Conservation (phyloP, 2,113 vertebrate genomes). For the Brevimyrus niger region DNA sequence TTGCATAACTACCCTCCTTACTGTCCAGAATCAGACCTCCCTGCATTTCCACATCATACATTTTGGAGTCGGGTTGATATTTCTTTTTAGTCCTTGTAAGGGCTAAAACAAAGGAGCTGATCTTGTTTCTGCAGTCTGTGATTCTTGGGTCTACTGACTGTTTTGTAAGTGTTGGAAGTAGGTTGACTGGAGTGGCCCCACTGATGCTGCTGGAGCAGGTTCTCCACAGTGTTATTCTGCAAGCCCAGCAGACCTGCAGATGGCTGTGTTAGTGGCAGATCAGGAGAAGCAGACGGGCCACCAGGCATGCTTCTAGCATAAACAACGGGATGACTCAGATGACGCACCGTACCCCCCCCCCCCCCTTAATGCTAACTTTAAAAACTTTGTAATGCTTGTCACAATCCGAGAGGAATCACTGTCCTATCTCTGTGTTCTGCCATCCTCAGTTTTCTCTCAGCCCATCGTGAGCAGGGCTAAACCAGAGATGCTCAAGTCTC, state of each 20-base stretch:
- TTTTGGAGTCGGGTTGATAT: too few relatives aligned
- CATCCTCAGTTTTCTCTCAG: conserved; percentile 78
- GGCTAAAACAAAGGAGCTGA: too few relatives aligned
- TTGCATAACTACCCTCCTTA: too few relatives aligned
- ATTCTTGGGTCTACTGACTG: too few relatives aligned
- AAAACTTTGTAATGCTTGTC: not conserved
- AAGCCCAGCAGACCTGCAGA: not conserved
- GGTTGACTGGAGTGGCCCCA: too few relatives aligned
- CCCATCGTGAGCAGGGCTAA: conserved; percentile 86
- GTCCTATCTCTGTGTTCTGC: conserved; percentile 16
- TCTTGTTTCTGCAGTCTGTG: too few relatives aligned
- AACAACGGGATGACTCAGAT: not conserved
- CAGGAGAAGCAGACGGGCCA: not conserved
- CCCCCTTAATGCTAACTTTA: not conserved
- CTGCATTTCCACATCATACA: too few relatives aligned
- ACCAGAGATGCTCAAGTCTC: conserved; percentile 82
- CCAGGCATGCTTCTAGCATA: not conserved
- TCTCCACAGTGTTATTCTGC: too few relatives aligned
- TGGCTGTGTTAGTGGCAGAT: not conserved
- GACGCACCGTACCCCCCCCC: not conserved
- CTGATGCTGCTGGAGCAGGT: too few relatives aligned
- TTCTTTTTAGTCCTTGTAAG: too few relatives aligned
- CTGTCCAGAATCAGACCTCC: too few relatives aligned
- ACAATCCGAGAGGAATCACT: not conserved
- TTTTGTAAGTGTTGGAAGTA: too few relatives aligned